Base-by-base conservation (phyloP, 2,888 invertebrate genomes). In the Mimumesa dahlbomi region DNA sequence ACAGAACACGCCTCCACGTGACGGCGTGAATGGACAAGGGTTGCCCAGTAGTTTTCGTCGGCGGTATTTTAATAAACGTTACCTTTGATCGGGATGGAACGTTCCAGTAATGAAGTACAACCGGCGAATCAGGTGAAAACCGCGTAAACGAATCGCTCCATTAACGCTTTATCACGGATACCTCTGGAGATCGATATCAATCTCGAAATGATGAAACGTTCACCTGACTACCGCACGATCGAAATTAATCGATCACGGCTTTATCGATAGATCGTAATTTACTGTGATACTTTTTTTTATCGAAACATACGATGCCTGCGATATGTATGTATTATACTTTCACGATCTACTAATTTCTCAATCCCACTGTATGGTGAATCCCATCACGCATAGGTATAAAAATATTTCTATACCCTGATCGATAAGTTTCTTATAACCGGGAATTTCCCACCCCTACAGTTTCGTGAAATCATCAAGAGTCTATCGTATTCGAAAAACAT, bases 31-130 rank as follows among this genome's bases (percentile, higher is more conserved):
- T 25, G 34, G 19, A 21, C 48, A 25, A 22, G 18, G 13, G 34
- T 38, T 3, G 2, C 40, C 9, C 9, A 19, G 4, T 18, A 48
- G 63, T 66, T 72, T 65, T 77, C 75, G 72, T 76, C 70, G 72
- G 54, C 56, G 74, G 56, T 62, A 65, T 82, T 82, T 78, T 75
- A 75, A 78, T 78, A 77, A 77, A 75, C 75, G 66, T 69, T 67
- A 54, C 62, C 82, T 80, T 81, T 81, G 81, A 80, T 70, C 66
- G 57, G 34, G 53, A 66, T 46, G 36, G 19, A 40, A 40, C 34
- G 54, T 52, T 43, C 42, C 62, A 45, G 56, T 77, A 72, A 82
- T 66, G 65, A 75, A 82, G 61, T 61, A 54, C 63, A 52, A 80
- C 68, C 72, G 61, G 19, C 66, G 61, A 69, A 73, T 82, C 66